Base-by-base conservation (phyloP, 1,140 invertebrate species). In the Polypedilum vanderplanki region DNA sequence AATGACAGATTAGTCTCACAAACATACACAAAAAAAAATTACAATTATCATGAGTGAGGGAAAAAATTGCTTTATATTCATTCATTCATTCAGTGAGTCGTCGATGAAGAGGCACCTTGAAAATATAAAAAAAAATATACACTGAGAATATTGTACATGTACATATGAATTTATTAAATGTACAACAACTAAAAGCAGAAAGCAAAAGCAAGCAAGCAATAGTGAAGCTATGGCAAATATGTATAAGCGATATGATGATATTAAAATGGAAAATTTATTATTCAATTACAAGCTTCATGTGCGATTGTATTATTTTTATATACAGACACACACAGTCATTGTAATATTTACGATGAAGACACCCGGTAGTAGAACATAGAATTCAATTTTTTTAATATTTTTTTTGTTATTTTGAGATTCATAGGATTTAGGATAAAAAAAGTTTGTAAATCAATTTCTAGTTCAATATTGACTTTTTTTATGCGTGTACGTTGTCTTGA, bases 161-260 rank as follows among this genome's bases (percentile, higher is more conserved):
- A 33, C 24, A 33, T 33, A 33, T 33, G 24, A 33, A 57, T 57
- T 57, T 57, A 57, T 57, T 57, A 33, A 33, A 33, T 12, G 46
- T 57, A 57, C 12, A n/a, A 57, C 46, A 46, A 15, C 41, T 46
- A 8, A 46, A 46, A 46, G 41, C 41, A 10, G 41, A 46, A 15
- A 46, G 41, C 15, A 33, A 33, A 33, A 33, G 5, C 24, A 33
- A 33, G 24, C 24, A 33, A 33, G 24, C 5, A 33, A 33, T 33
- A 33, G 24, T 33, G 24, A 33, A 33, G 24, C 24, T 33, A 33
- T 33, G 24, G 24, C 24, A 33, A 33, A 33, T 33, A 33, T 33
- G n/a, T 57, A 57, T 57, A 57, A 57, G 46, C 46, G 46, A 57
- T 57, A 57, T 57, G 46, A 57, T 57, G 46, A 57, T 57, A 57